Conservation (phyloP, 1,140 invertebrate species). For the Tachypleus tridentatus region DNA sequence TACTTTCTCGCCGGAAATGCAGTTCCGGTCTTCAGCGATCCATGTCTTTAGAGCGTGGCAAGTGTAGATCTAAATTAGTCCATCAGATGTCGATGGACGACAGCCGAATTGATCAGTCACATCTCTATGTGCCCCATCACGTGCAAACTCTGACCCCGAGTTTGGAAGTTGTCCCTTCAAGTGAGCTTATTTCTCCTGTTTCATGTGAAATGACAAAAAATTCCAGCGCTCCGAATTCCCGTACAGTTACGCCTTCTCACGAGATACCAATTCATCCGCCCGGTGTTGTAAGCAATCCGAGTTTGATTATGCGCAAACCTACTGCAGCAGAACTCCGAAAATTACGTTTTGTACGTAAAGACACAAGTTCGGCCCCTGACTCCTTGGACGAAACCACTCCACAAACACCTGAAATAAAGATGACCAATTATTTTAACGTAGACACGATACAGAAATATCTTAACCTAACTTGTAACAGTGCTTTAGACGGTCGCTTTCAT, state of each 20-base stretch:
- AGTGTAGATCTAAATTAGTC: too few species aligned
- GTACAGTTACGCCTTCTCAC: too few species aligned
- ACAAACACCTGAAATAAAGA: not conserved
- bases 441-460: too few species aligned
- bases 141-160: constrained; percentile 3
- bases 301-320: not conserved
- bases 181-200: too few species aligned
- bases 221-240: too few species aligned
- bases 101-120: not conserved
- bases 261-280: too few species aligned
- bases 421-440: too few species aligned
- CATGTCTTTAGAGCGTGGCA: constrained; percentile 13
- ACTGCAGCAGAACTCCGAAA: constrained; percentile 8
- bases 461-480: too few species aligned
- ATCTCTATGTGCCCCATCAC: constrained; percentile 3
- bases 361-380: constrained; percentile 38
- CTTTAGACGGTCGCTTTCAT: too few species aligned
- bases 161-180: not conserved
- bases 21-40: constrained; percentile 10
- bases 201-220: too few species aligned
- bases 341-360: constrained; percentile 32
- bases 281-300: too few species aligned
- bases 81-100: constrained; percentile 11
- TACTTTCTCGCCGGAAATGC: too few species aligned
- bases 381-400: constrained; percentile 31